Evolutionary conservation across 2,888 invertebrate genomes (phyloP), one percentile per base, ranked within the genome.

Genomic region (Brachynemurus nebulosus): DNA sequence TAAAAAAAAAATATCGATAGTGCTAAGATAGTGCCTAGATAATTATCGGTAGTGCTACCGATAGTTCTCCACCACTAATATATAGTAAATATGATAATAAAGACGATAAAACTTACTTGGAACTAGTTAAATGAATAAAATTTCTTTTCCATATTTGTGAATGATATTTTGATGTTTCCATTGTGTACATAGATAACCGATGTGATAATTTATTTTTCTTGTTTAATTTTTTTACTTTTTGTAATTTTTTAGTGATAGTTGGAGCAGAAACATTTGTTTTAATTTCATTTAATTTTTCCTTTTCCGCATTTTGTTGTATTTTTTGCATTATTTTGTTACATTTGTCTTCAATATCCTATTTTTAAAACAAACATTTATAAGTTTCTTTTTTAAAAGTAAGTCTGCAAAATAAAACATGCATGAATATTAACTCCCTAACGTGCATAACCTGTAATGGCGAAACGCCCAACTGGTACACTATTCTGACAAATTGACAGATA

Each of bases 111-210:
- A 18, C 36, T 36, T 17, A 16, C 36, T 36, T 18, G 2, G 17
- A 16, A 17, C 18, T 36, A 16, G 11, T 36, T 18, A 36, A 36
- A 7, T 18, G 8, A 18, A 14, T 36, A 6, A 30, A 11, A 30
- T n/a, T 12, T 9, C 6, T 30, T 30, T 30, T 30, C 30, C 30
- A 30, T 12, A 30, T 12, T 30, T n/a, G n/a, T 3, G n/a, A 14
- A 12, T 30, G 30, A 30, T 30, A 20, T 11, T 37, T 37, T 19
- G 37, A 55, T 11, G 50, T 44, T 37, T 59, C 59, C 42, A 52
- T 42, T 14, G 47, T 54, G 42, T 60, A 60, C 59, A 59, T 60
- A 40, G 55, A 60, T 8, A 59, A 50, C 2, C 60, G 58, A 42
- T 52, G 52, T 5, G 54, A 47, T 16, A 56, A 34, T 39, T 46